Conservation (phyloP, 2,797 vertebrate species). For the Luscinia luscinia region DNA sequence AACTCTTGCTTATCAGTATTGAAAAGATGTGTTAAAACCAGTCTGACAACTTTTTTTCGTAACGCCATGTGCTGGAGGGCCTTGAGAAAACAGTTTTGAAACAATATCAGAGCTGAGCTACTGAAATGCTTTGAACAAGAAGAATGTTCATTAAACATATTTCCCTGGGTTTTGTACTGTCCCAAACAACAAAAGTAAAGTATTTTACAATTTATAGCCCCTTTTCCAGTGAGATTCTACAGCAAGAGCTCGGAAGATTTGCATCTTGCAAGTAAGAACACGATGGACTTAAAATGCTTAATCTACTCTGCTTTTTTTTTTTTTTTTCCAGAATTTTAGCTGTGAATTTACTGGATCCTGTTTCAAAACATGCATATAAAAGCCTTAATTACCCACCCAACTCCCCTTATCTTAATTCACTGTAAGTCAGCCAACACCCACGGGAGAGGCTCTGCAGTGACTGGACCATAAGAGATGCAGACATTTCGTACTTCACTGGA, state of each 20-base stretch:
- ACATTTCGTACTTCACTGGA: not conserved
- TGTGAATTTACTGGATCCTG: not conserved
- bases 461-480: constrained; percentile 22
- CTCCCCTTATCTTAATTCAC: constrained; percentile 41
- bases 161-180: not conserved
- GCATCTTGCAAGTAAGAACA: constrained; percentile 40
- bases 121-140: constrained; percentile 59
- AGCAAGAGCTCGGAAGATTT: not conserved
- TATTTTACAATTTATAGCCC: constrained; percentile 13
- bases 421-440: constrained; percentile 36
- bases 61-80: constrained; percentile 72
- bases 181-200: constrained; percentile 28
- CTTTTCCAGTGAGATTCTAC: constrained; percentile 20
- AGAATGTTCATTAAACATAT: constrained; percentile 46
- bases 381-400: constrained; percentile 40
- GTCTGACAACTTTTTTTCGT: constrained; percentile 76
- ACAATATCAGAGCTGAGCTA: constrained; percentile 64
- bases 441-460: constrained; percentile 15
- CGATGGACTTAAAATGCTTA: not conserved
- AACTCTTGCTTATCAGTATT: constrained; percentile 77
- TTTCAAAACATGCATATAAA: constrained; percentile 45
- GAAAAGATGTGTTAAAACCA: constrained; percentile 82
- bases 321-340: not conserved
- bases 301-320: not conserved
- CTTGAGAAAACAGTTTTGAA: constrained; percentile 77